Evolutionary conservation across 64 coral and sea anemone genomes (phyloP), one percentile per base, ranked within the genome.

Genomic region (Catalaphyllia jardinei): DNA sequence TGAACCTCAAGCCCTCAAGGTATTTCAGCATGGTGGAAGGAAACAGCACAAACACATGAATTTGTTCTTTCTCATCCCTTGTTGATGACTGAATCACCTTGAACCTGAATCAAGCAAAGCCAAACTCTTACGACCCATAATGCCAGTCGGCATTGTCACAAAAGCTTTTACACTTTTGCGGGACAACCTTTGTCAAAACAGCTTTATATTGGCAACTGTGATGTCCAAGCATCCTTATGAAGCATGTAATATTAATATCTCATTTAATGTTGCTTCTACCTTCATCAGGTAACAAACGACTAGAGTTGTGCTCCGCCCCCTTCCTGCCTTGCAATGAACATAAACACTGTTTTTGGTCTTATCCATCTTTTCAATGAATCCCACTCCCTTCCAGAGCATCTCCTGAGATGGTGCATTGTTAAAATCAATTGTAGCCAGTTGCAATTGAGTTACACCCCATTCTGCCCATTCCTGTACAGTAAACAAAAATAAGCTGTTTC

Each of bases 251-350:
- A 46, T 7, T 46, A 7, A 46, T 46, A 35, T 61, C 4, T 64
- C 14, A 38, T 52, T 16, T 69, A 12, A 14, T 38, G 8, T 17
- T 62, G 20, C 4, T 11, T 14, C 19, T 91, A 98, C 97, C 97
- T 99, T 92, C 62, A 99, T 99, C 10, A 99, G 78, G 61, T 99
- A 99, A 86, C 97, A 99, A 71, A 91, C 94, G 46, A 95, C 93
- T 25, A 99, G 88, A 25, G 91, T 93, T 9, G 94, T 80, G 86
- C 97, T 99, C 55, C 97, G 90, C 42, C 97, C 97, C 7, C 88
- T 83, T 20, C 97, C 93, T 71, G 97, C 97, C 72, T 99, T 99
- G 31, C 97, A 99, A 49, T 99, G 97, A 55, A 99, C 93, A 95
- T 99, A 99, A 8, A 93, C 93, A 75, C 69, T 93, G 22, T 59